Evolutionary conservation across 2,888 invertebrate genomes (phyloP).

Genomic region (Lomographa bimaculata): DNA sequence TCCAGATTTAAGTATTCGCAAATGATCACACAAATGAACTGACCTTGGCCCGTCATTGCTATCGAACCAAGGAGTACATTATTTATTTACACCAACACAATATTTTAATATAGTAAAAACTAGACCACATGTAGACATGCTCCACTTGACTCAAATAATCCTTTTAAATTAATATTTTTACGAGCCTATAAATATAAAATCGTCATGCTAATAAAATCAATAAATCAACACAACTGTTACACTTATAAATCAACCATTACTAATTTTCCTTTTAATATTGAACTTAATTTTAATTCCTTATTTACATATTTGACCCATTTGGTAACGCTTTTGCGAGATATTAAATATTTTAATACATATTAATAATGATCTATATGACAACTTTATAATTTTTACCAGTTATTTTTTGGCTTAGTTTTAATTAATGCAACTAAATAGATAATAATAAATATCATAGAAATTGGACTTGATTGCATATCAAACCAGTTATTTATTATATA

Average conservation of each 20-base stretch:
- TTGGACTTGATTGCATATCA: slow-evolving; percentile 6
- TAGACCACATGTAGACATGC: no score
- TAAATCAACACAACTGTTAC: slow-evolving; percentile 16
- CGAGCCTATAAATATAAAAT: slow-evolving; percentile 15
- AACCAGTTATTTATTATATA: slow-evolving; percentile 6
- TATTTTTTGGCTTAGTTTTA: slow-evolving; percentile 27
- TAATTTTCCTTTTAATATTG: slow-evolving; percentile 16
- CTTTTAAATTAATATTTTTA: slow-evolving; percentile 16
- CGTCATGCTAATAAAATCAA: slow-evolving; percentile 20
- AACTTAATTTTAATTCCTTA: slow-evolving; percentile 19
- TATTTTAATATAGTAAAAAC: no score
- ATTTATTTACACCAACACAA: no score
- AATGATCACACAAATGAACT: no score
- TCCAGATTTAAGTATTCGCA: no score
- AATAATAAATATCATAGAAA: slow-evolving; percentile 9
- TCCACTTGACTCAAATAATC: slow-evolving; percentile 3
- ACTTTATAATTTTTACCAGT: slow-evolving; percentile 34
- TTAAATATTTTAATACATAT: slow-evolving; percentile 20
- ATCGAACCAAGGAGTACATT: no score
- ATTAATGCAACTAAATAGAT: slow-evolving; percentile 19
- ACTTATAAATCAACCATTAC: slow-evolving; percentile 18
- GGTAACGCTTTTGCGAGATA: slow-evolving; percentile 24
- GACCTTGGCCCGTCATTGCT: no score
- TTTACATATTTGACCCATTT: slow-evolving; percentile 28
- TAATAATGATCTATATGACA: slow-evolving; percentile 35